Conservation (phyloP, 2,888 invertebrate genomes). For the Drosophila anomalata region DNA sequence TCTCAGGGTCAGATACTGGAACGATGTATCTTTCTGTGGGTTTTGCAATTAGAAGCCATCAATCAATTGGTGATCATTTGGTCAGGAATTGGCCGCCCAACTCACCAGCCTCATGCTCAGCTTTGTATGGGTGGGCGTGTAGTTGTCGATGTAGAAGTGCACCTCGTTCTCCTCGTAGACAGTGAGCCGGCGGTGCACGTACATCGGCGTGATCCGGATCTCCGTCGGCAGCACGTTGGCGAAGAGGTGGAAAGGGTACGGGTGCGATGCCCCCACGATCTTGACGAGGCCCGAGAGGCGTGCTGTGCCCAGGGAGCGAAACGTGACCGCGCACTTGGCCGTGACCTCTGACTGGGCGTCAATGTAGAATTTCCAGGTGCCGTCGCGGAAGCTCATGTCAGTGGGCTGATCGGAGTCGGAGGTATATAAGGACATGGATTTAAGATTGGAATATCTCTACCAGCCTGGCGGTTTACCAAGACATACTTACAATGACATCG, state of each 20-base stretch:
- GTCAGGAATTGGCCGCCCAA: background rate
- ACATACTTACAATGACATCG: conserved; percentile 73
- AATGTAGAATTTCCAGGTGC: conserved; percentile 75
- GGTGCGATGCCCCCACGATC: conserved; percentile 69
- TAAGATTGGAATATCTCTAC: no score
- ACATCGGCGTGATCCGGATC: conserved; percentile 56
- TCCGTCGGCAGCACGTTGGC: conserved; percentile 72
- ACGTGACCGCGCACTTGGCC: conserved; percentile 63
- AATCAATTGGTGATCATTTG: no score
- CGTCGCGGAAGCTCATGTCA: conserved; percentile 69
- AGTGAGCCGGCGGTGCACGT: conserved; percentile 47
- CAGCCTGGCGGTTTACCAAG: no score
- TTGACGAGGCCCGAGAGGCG: conserved; percentile 72
- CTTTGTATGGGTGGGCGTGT: conserved; percentile 73
- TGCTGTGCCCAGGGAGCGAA: conserved; percentile 62
- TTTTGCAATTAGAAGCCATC: background rate
- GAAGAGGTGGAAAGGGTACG: conserved; percentile 68
- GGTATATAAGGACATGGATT: no score
- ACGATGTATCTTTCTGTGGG: conserved; percentile 52
- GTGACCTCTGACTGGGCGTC: conserved; percentile 30
- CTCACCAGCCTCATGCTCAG: conserved; percentile 73
- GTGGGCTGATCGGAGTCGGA: conserved; percentile 53
- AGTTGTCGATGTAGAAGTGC: conserved; percentile 76
- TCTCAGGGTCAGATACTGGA: conserved; percentile 63
- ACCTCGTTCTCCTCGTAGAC: conserved; percentile 60